phyloP scores from a whole-genome alignment of 2,113 vertebrate genomes.

The Pluvialis apricaria region DNA sequence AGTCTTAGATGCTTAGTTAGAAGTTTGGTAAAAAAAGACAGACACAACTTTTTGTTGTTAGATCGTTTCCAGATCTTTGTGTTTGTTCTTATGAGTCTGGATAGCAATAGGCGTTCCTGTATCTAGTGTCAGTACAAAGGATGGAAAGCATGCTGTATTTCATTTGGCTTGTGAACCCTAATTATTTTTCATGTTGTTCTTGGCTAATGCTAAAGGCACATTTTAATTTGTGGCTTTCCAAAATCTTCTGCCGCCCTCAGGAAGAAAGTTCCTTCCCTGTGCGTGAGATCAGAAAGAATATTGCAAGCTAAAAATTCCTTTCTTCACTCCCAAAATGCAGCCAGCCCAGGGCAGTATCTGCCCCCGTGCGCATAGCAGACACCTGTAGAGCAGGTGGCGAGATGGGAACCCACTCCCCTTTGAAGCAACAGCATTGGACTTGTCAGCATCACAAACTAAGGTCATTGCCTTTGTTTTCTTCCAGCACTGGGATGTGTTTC shows the following conservation, averaged over 20 bases:
- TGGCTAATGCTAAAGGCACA: neutral
- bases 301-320: neutral
- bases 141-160: neutral
- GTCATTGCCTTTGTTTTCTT: neutral
- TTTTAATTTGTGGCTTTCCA: neutral
- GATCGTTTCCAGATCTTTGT: neutral
- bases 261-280: neutral
- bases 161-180: neutral
- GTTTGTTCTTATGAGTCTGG: neutral
- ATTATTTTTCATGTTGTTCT: neutral
- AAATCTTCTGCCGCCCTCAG: neutral
- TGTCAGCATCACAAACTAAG: neutral
- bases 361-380: neutral
- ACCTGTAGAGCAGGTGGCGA: neutral
- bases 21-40: neutral
- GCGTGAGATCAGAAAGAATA: neutral
- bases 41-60: neutral
- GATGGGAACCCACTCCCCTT: neutral
- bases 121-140: neutral
- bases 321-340: neutral
- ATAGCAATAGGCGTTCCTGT: neutral
- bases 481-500: conserved; percentile 91
- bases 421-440: neutral
- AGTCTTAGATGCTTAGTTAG: neutral
- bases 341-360: neutral